Evolutionary conservation across 2,888 invertebrate species (phyloP).

Genomic region (Hydropsyche betteni): DNA sequence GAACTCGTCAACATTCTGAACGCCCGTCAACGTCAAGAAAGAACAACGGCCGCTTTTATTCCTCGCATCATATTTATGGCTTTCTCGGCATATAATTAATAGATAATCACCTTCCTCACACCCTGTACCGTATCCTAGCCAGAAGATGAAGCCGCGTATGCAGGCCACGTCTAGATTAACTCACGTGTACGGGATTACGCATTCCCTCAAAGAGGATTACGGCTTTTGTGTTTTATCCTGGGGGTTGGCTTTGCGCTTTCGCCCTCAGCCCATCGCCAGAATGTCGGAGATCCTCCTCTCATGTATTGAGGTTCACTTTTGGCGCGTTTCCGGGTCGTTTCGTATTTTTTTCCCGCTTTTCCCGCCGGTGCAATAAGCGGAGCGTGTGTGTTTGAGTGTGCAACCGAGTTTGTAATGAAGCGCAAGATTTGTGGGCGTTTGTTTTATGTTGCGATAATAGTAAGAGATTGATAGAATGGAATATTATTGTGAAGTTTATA

Average conservation of each 20-base stretch:
- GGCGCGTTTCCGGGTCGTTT: constrained; percentile 5
- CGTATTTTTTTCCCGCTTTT: constrained; percentile 8
- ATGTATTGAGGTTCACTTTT: not conserved
- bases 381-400: not conserved
- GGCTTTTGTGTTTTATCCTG: constrained; percentile 50
- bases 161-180: constrained; percentile 48
- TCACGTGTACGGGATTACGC: constrained; percentile 51
- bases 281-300: not conserved
- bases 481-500: too few species aligned
- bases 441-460: too few species aligned
- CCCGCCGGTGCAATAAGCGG: constrained; percentile 26
- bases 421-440: too few species aligned
- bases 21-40: too few species aligned
- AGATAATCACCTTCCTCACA: too few species aligned
- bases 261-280: constrained; percentile 17
- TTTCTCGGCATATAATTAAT: too few species aligned
- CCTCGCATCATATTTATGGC: too few species aligned
- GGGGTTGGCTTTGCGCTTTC: constrained; percentile 42
- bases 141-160: constrained; percentile 33
- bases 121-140: not conserved
- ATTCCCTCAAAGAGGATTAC: constrained; percentile 51
- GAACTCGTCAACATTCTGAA: too few species aligned
- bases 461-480: too few species aligned
- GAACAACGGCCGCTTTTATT: too few species aligned
- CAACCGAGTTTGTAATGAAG: too few species aligned